A percentile compares a stretch with the other conserved stretches of the same genome.
These are phyloP conservation scores for Cosmia trapezina DNA, from an alignment of 2,888 invertebrate genomes.

Conservation along the genomic window DNA sequence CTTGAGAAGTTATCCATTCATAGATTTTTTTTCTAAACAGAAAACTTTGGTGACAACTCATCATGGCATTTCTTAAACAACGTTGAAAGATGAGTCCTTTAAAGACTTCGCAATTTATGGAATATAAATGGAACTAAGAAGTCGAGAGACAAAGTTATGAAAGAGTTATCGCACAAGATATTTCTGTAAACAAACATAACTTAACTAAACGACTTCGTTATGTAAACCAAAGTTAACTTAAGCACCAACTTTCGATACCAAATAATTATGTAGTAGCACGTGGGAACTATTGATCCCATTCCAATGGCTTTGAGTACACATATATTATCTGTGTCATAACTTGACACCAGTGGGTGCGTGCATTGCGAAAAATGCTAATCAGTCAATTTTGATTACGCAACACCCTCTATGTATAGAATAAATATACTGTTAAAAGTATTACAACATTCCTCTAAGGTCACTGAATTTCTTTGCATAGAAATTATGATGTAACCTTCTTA, in stretches of 20 bases:
- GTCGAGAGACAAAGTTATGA: background rate
- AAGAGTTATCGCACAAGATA: background rate
- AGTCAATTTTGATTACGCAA: constrained; percentile 57
- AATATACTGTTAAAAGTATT: constrained; percentile 57
- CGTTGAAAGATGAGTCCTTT: too few species aligned
- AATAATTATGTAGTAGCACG: constrained; percentile 46
- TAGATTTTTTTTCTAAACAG: background rate
- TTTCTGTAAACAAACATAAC: constrained; percentile 34
- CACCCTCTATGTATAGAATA: constrained; percentile 51
- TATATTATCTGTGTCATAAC: constrained; percentile 62
- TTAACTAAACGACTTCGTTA: constrained; percentile 42
- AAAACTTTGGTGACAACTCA: background rate
- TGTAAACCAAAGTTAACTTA: constrained; percentile 45
- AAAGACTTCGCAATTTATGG: background rate
- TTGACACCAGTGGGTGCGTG: constrained; percentile 53
- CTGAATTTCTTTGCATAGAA: constrained; percentile 56
- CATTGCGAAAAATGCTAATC: constrained; percentile 69
- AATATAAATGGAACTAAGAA: background rate
- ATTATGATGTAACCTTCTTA: constrained; percentile 44
- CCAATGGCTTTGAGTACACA: constrained; percentile 39
- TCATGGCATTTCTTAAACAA: background rate
- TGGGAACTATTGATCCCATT: constrained; percentile 56
- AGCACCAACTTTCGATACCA: constrained; percentile 49
- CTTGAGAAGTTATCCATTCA: background rate
- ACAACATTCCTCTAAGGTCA: constrained; percentile 64